Evolutionary conservation across 2,888 invertebrate species (phyloP).

Genomic region (Eumerus sabulonum): DNA sequence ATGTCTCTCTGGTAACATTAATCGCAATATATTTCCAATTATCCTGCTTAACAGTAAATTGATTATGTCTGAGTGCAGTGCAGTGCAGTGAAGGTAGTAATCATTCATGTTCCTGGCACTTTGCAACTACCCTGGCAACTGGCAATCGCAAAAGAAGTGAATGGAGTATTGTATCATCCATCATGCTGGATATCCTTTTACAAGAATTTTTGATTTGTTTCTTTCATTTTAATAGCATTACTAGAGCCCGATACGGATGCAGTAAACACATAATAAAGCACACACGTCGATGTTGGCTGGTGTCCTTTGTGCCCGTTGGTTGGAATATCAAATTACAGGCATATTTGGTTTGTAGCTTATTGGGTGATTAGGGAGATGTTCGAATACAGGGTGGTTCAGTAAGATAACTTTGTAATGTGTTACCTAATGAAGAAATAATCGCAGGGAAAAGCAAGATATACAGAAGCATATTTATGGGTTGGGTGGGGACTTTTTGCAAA

Average conservation of each 20-base stretch:
- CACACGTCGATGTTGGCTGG: conserved; percentile 3
- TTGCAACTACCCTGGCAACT: conserved; percentile 32
- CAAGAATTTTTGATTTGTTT: conserved; percentile 59
- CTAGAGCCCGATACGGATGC: background rate
- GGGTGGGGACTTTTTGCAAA: too few species aligned
- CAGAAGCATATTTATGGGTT: too few species aligned
- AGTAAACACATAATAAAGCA: conserved; percentile 64
- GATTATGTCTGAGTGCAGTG: conserved; percentile 48
- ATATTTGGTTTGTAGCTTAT: conserved; percentile 57
- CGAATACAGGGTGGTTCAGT: conserved; percentile 35
- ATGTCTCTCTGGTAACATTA: conserved; percentile 68
- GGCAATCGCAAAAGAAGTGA: conserved; percentile 2
- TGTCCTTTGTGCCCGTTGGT: conserved; percentile 25
- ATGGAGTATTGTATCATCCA: conserved; percentile 36
- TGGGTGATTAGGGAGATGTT: conserved; percentile 10
- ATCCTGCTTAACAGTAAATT: conserved; percentile 65
- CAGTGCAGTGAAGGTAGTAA: background rate
- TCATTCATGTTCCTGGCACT: conserved; percentile 52
- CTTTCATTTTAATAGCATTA: conserved; percentile 57
- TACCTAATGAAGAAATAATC: too few species aligned
- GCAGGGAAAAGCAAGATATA: too few species aligned
- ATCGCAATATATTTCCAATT: conserved; percentile 69
- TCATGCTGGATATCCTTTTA: conserved; percentile 54
- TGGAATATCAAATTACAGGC: conserved; percentile 59
- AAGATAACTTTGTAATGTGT: too few species aligned